These are phyloP conservation scores for Anguilla marmorata DNA, from an alignment of 2,797 vertebrate genomes.

Conservation along the genomic window DNA sequence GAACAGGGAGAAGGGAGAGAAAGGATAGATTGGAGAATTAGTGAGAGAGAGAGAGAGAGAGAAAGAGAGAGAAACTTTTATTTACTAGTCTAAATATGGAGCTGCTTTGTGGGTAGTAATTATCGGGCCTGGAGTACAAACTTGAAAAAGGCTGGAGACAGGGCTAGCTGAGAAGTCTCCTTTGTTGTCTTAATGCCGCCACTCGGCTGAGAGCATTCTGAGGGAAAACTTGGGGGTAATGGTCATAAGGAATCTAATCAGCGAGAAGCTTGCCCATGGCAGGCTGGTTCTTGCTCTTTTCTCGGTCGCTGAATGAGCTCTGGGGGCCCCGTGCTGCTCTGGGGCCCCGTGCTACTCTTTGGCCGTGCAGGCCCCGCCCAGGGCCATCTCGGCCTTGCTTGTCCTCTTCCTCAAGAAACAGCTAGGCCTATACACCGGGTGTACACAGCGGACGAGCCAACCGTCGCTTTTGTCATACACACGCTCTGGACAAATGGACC, in stretches of 20 bases:
- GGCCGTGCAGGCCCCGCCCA: conserved; percentile 62
- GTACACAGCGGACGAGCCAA: background rate
- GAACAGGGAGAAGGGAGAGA: conserved; percentile 11
- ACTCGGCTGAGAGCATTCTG: conserved; percentile 46
- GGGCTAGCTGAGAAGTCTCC: conserved; percentile 44
- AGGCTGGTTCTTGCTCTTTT: conserved; percentile 59
- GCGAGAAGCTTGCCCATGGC: conserved; percentile 56
- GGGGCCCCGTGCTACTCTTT: conserved; percentile 69
- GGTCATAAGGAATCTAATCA: conserved; percentile 64
- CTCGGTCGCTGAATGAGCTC: conserved; percentile 57
- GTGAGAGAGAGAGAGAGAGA: conserved; percentile 15
- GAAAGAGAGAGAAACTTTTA: conserved; percentile 30
- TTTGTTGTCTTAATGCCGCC: conserved; percentile 47
- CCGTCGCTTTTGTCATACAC: background rate
- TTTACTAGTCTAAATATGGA: conserved; percentile 41
- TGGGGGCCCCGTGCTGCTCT: conserved; percentile 52
- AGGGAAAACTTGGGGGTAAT: conserved; percentile 55
- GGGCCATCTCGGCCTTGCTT: conserved; percentile 59
- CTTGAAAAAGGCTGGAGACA: conserved; percentile 33
- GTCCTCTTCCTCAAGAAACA: conserved; percentile 61
- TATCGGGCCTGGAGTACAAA: conserved; percentile 48
- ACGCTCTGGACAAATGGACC: background rate
- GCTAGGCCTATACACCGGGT: too few relatives aligned
- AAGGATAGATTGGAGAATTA: conserved; percentile 12
- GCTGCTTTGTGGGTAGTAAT: conserved; percentile 47